Base-by-base conservation (phyloP, 2,888 invertebrate species). In the Apamea sordens region DNA sequence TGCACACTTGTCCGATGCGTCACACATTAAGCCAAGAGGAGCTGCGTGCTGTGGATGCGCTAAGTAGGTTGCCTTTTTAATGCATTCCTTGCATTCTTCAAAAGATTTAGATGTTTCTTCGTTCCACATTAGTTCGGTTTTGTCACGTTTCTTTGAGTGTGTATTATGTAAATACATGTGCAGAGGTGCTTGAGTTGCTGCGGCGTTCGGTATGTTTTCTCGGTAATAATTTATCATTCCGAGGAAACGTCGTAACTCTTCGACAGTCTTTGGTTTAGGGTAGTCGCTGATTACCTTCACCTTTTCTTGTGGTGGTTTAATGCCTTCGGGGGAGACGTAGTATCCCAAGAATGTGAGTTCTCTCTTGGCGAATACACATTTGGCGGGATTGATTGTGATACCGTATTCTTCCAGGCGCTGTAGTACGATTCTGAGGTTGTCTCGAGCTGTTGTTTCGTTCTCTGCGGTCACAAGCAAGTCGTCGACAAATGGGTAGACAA, bases 361-460 rank as follows among this genome's bases (percentile, higher is more conserved):
- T 71, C 18, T 71, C 41, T 71, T 71, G 6, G 56, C 67, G 28
- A 68, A 67, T 21, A 70, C 50, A 24, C 70, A 70, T 50, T 76
- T 76, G 0, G 76, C 28, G n/a, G 50, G 63, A 28, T 78, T 78
- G 13, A 74, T 74, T 21, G 50, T 56, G 21, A 78, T 61, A 11
- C 78, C 78, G 4, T 78, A 32, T 41, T 73, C 78, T 41, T 73
- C 61, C 36, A 36, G 65, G 10, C 78, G 73, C 67, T 78, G 36
- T n/a, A 78, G 59, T 73, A 78, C 53, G 18, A 10, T 47, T 47
- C 65, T 24, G 21, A 77, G 67, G 18, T 77, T 67, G 1, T 44
- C 18, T n/a, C 73, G n/a, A 36, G 72, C 67, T 44, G 41, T 28
- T 28, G 50, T 6, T 59, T 59, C 67, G 2, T 50, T 28, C 10